phyloP scores from a whole-genome alignment of 1,140 invertebrate genomes.

The Hesperophylax magnus region DNA sequence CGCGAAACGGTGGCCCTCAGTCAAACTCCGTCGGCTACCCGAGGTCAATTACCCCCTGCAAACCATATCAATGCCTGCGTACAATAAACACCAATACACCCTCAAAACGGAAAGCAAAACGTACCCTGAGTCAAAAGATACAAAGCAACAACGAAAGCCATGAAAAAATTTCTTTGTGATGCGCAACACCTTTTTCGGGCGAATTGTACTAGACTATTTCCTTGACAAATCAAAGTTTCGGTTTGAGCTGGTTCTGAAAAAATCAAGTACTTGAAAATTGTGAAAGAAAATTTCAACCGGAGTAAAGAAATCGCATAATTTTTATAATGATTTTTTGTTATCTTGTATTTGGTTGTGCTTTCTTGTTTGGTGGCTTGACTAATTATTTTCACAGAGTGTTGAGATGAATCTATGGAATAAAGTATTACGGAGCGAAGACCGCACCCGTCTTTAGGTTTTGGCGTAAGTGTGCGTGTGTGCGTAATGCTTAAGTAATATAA shows the following conservation, averaged over 20 bases:
- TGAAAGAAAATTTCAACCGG: not conserved
- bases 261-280: slow-evolving; percentile 9
- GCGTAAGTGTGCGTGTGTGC: slow-evolving; percentile 16
- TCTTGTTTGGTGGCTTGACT: not conserved
- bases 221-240: not conserved
- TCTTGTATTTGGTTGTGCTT: not conserved
- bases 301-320: not conserved
- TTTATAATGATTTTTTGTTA: not conserved
- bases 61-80: slow-evolving; percentile 4
- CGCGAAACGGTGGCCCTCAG: slow-evolving; percentile 13
- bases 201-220: not conserved
- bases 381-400: not conserved
- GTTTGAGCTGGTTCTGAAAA: slow-evolving; percentile 11
- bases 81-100: not conserved
- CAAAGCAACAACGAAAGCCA: no score
- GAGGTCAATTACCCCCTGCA: slow-evolving; percentile 18
- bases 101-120: not conserved
- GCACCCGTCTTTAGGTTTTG: slow-evolving; percentile 25
- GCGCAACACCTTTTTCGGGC: not conserved
- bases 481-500: slow-evolving; percentile 1
- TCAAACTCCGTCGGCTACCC: slow-evolving; percentile 27
- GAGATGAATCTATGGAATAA: slow-evolving; percentile 27
- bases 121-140: not conserved
- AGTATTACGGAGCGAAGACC: slow-evolving; percentile 16
- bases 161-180: not conserved